A percentile compares a stretch with the other conserved stretches of the same genome.
These are phyloP conservation scores for Eretmocerus hayati DNA, from an alignment of 2,888 invertebrate genomes.

Conservation along the genomic window DNA sequence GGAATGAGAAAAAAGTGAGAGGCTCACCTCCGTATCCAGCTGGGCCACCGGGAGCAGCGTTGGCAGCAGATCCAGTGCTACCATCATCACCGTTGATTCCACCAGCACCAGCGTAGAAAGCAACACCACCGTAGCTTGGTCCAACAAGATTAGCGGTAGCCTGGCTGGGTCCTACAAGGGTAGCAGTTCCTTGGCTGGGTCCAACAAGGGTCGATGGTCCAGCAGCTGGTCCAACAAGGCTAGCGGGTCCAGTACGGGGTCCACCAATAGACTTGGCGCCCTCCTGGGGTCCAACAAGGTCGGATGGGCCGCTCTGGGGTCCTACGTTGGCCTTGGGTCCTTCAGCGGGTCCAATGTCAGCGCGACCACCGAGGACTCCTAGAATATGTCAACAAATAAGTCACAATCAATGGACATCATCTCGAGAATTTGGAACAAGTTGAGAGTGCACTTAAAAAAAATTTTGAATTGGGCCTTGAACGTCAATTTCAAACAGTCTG, in stretches of 20 bases:
- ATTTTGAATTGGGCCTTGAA: no score
- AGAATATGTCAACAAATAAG: conserved; percentile 2
- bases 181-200: conserved; percentile 43
- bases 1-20: no score
- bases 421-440: no score
- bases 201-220: conserved; percentile 44
- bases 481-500: no score
- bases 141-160: conserved; percentile 45
- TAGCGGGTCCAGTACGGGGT: conserved; percentile 45
- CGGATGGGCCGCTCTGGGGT: conserved; percentile 45
- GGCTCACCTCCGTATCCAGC: conserved; percentile 24
- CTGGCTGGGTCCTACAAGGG: conserved; percentile 44
- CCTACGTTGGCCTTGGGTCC: conserved; percentile 47
- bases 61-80: conserved; percentile 44
- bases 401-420: no score
- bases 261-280: conserved; percentile 44
- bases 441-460: no score
- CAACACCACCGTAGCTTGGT: conserved; percentile 44
- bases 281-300: conserved; percentile 45
- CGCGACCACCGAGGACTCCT: conserved; percentile 44
- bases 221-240: conserved; percentile 43
- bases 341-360: conserved; percentile 46
- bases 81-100: conserved; percentile 46
- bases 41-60: conserved; percentile 41
- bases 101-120: conserved; percentile 43